Conservation (phyloP, 2,113 vertebrate species). For the Trochalopteron elliotii region DNA sequence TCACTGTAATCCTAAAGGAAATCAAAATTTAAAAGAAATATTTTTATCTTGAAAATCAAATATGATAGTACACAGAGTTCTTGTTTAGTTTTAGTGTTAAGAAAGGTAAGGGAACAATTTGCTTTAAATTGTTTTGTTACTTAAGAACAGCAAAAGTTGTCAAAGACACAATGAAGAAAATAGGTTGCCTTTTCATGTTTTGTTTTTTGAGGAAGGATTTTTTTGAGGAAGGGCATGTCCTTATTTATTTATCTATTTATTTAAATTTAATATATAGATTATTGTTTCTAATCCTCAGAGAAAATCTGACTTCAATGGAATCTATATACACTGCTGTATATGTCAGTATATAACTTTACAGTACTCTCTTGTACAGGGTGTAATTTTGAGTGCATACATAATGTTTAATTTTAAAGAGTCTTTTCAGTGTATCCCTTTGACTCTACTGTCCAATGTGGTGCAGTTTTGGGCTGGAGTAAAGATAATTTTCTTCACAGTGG, state of each 20-base stretch:
- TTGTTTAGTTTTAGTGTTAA: not conserved
- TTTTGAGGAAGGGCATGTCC: rapidly evolving
- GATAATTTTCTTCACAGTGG: not conserved
- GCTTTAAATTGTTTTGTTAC: not conserved
- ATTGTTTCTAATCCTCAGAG: not conserved
- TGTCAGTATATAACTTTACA: not conserved
- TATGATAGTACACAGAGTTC: not conserved
- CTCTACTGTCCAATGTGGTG: not conserved
- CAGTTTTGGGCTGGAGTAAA: not conserved
- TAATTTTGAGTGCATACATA: rapidly evolving
- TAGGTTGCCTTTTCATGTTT: not conserved
- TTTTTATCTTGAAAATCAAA: not conserved
- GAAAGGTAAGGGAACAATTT: not conserved
- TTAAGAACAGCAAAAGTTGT: not conserved
- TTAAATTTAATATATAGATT: not conserved
- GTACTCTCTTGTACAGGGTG: not conserved
- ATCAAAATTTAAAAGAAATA: not conserved
- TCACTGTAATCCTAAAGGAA: not conserved
- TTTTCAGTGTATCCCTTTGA: not conserved
- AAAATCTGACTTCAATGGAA: not conserved
- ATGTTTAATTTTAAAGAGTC: not conserved
- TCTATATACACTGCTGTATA: not conserved
- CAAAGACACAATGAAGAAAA: not conserved
- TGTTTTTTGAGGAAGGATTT: rapidly evolving
- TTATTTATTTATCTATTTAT: not conserved